Conservation (phyloP, 1,140 invertebrate genomes). For the Bicyclus anynana region DNA sequence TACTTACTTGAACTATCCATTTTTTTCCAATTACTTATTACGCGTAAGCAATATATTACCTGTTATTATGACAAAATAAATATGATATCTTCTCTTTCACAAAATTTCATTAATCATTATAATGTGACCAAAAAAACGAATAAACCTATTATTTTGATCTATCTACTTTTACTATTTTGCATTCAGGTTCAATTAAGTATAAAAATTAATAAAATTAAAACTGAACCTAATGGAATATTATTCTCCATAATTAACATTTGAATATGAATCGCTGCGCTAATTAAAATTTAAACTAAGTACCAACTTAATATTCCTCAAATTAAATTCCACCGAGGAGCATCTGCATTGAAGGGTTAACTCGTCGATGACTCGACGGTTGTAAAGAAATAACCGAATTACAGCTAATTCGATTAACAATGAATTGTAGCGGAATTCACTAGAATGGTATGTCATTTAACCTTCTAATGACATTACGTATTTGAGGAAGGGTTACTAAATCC, state of each 20-base stretch:
- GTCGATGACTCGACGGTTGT: constrained; percentile 32
- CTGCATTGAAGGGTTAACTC: constrained; percentile 49
- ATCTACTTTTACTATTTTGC: too few relatives aligned
- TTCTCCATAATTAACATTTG: background rate
- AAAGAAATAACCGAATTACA: constrained; percentile 51
- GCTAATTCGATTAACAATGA: constrained; percentile 53
- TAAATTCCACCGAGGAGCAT: constrained; percentile 32
- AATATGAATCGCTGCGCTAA: constrained; percentile 9
- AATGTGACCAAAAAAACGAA: too few relatives aligned
- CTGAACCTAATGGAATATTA: background rate
- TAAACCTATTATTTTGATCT: too few relatives aligned
- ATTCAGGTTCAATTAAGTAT: too few relatives aligned
- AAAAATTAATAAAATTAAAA: background rate
- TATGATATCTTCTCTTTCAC: too few relatives aligned
- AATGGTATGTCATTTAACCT: constrained; percentile 38
- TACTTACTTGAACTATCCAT: too few relatives aligned
- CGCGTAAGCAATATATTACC: too few relatives aligned
- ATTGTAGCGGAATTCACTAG: constrained; percentile 44
- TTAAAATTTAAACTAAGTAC: constrained; percentile 20
- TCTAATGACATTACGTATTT: constrained; percentile 19
- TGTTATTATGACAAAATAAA: too few relatives aligned
- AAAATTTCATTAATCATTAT: too few relatives aligned
- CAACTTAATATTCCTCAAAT: constrained; percentile 32
- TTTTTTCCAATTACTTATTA: too few relatives aligned
- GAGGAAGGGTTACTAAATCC: constrained; percentile 12